Evolutionary conservation across 2,113 vertebrate genomes (phyloP), one percentile per base, ranked within the genome.

Genomic region (Cheirogaleus medius): DNA sequence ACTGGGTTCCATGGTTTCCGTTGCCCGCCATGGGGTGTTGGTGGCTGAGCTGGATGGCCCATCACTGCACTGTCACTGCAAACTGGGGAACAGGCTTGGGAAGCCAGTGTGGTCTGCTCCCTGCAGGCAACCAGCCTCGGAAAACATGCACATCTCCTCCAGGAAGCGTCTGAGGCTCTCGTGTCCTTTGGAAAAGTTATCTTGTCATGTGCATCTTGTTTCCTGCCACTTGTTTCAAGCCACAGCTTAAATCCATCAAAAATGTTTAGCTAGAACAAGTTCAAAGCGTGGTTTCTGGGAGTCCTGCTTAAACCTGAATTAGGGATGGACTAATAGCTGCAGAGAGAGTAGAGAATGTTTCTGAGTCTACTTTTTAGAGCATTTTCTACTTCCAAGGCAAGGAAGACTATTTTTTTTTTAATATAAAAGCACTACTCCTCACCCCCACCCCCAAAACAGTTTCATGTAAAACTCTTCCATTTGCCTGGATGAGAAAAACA

Each of bases 401-500:
- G 27, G 18, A 83, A 73, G 49, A 56, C 25, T 15, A 47, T 64
- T 90, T 95, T 39, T 52, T 60, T 27, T 63, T 12, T 27, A 63
- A 64, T n/a, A 74, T 58, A 54, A 91, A 76, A 80, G 12, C 74
- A 60, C 4, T 37, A 10, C 25, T 8, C 20, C 47, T 25, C 14
- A 9, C 63, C 15, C 37, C 76, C 52, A 1, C 37, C 23, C 71
- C 76, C 6, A 8, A 34, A 83, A 44, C 29, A 60, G 29, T 54
- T 87, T 58, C 42, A 69, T 25, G n/a, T 76, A 94, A 94, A 96
- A 56, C 13, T 27, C 25, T 80, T 64, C 49, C 78, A 87, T 91
- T 97, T 80, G 90, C 80, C 93, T 80, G 32, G 64, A 97, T 96
- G 88, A 93, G 89, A 63, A 91, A 97, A 95, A 95, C 78, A 95